Conservation (phyloP, 2,113 vertebrate genomes). For the Romanogobio albipinnatus region DNA sequence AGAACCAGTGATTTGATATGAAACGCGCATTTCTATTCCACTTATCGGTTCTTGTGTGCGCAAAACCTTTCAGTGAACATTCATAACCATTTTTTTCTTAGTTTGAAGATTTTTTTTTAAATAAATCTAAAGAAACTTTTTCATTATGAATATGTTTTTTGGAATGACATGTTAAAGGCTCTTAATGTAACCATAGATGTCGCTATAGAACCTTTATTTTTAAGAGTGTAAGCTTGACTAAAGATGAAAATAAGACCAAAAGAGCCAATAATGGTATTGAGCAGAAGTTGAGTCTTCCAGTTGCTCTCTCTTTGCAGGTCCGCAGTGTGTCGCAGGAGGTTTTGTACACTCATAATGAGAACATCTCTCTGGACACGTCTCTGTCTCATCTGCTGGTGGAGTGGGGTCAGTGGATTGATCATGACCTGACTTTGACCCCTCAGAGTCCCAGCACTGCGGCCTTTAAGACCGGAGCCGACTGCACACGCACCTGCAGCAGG, state of each 20-base stretch:
- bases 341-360: conserved; percentile 76
- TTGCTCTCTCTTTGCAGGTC: conserved; percentile 63
- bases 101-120: too few species aligned
- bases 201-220: too few species aligned
- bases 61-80: too few species aligned
- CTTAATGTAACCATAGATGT: too few species aligned
- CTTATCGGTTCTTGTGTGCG: too few species aligned
- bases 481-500: conserved; percentile 73
- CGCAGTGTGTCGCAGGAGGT: conserved; percentile 77
- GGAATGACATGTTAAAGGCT: too few species aligned
- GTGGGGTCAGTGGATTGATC: conserved; percentile 84
- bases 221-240: too few species aligned
- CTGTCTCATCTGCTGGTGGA: conserved; percentile 80
- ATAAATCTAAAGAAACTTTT: too few species aligned
- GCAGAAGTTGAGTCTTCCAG: neutral
- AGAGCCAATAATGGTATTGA: neutral
- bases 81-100: too few species aligned
- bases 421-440: conserved; percentile 78
- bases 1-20: too few species aligned
- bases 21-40: too few species aligned
- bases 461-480: conserved; percentile 76
- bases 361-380: conserved; percentile 75
- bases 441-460: conserved; percentile 76
- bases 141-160: too few species aligned
- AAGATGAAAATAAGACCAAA: neutral